phyloP scores from a whole-genome alignment of 1,140 invertebrate genomes.

The Helicoverpa zea region DNA sequence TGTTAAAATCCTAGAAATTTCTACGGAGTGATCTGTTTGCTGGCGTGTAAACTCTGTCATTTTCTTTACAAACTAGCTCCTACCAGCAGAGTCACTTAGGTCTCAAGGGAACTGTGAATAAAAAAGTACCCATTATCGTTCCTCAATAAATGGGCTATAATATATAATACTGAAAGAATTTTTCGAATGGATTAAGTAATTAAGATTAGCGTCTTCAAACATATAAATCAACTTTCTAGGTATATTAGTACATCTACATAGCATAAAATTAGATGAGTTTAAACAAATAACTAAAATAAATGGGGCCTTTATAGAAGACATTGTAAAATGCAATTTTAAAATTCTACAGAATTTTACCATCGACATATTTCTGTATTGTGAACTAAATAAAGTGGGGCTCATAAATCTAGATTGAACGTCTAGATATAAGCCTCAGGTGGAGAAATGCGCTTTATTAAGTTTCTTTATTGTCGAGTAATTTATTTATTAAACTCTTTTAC shows the following conservation, averaged over 20 bases:
- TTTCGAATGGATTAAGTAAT: too few relatives aligned
- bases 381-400: neutral
- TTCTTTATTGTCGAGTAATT: neutral
- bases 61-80: too few relatives aligned
- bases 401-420: conserved; percentile 21
- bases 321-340: neutral
- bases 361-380: conserved; percentile 1
- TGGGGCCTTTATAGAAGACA: neutral
- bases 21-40: too few relatives aligned
- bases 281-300: neutral
- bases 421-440: neutral
- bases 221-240: too few relatives aligned
- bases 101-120: too few relatives aligned
- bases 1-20: neutral
- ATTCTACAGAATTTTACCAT: neutral
- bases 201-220: too few relatives aligned
- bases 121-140: too few relatives aligned
- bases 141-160: too few relatives aligned
- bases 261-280: neutral
- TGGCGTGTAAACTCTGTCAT: too few relatives aligned
- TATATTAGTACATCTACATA: too few relatives aligned
- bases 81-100: too few relatives aligned
- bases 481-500: neutral
- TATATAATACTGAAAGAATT: too few relatives aligned
- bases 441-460: conserved; percentile 11